Evolutionary conservation across 2,113 vertebrate genomes (phyloP).

Genomic region (Antigone vipio): DNA sequence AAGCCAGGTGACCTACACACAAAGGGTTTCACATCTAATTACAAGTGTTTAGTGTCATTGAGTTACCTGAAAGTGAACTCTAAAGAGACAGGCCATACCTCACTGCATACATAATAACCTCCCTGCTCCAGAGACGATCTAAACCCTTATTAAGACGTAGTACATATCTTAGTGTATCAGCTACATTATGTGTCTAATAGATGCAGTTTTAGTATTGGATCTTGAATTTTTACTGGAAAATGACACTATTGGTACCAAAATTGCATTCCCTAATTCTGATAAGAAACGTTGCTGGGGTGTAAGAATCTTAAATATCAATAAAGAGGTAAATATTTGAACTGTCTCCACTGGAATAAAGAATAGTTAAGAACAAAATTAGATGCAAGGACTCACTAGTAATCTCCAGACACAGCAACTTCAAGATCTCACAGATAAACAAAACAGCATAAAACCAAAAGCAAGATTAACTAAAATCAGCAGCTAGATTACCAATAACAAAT

Average conservation of each 20-base stretch:
- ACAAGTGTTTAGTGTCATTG: background rate
- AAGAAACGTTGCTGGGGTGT: background rate
- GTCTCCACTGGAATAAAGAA: background rate
- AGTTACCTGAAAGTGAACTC: background rate
- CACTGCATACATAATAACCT: background rate
- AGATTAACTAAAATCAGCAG: background rate
- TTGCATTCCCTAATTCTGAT: background rate
- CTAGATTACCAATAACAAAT: background rate
- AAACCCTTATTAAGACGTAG: background rate
- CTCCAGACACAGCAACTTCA: background rate
- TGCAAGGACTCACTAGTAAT: background rate
- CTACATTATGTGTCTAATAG: rapidly evolving
- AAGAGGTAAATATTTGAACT: background rate
- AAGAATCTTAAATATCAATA: background rate
- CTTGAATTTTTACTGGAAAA: background rate
- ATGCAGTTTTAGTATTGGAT: background rate
- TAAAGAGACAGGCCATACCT: background rate
- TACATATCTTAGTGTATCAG: background rate
- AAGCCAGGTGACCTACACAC: background rate
- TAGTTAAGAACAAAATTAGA: background rate
- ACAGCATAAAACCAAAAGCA: background rate
- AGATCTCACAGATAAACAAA: background rate
- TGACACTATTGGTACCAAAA: background rate
- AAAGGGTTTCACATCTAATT: background rate
- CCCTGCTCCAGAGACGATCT: background rate